Percentiles rank a stretch among this genome's conserved stretches.
These are phyloP conservation scores for Pachypsylla venusta DNA, from an alignment of 1,140 invertebrate species.

Conservation along the genomic window DNA sequence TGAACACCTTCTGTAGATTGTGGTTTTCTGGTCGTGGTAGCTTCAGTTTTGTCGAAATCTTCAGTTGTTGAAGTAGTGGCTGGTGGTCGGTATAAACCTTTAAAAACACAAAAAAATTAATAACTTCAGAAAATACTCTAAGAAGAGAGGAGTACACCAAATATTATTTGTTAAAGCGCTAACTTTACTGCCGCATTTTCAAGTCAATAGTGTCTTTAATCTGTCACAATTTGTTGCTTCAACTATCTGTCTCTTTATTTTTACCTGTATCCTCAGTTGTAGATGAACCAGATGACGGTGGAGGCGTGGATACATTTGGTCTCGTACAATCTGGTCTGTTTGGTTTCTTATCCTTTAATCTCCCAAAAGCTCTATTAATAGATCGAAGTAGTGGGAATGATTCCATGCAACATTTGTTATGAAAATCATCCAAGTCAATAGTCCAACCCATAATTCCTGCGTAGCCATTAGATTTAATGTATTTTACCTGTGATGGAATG, in stretches of 20 bases:
- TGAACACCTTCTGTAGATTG: not conserved
- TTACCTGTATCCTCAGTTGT: conserved; percentile 2
- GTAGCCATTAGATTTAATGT: conserved; percentile 35
- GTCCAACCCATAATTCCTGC: conserved; percentile 80
- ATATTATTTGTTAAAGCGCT: no score
- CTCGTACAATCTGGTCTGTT: conserved; percentile 16
- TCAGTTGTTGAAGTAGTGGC: conserved; percentile 18
- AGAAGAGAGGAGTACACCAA: no score
- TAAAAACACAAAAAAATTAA: no score
- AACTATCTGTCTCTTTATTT: no score
- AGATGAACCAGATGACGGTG: not conserved
- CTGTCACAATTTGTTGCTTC: no score
- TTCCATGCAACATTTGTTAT: conserved; percentile 60
- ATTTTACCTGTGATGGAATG: not conserved
- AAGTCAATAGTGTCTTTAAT: no score
- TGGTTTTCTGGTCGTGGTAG: conserved; percentile 25
- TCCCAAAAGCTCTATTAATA: conserved; percentile 53
- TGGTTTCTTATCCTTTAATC: conserved; percentile 19
- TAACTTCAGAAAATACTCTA: no score
- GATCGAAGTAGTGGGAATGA: conserved; percentile 56
- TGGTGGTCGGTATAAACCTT: no score
- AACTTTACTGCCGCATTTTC: no score
- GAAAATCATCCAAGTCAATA: conserved; percentile 79
- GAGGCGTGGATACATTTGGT: conserved; percentile 14
- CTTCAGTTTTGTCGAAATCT: conserved; percentile 28